A percentile compares a stretch with the other conserved stretches of the same genome.
Conservation (phyloP, 2,888 invertebrate species). For the Liodrosophila aerea region DNA sequence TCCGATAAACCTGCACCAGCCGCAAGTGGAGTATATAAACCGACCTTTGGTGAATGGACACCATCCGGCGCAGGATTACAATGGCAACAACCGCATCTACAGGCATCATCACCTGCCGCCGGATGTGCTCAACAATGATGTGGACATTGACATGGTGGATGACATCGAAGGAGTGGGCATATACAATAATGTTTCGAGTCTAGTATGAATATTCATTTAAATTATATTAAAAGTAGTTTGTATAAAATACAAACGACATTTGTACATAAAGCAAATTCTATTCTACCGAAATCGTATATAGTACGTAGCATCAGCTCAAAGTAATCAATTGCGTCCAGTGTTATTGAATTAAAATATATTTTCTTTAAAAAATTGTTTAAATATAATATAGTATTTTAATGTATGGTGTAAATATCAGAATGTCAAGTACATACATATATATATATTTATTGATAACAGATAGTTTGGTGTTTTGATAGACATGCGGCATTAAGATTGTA, state of each 20-base stretch:
- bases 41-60: slow-evolving; percentile 21
- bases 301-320: too few species aligned
- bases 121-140: slow-evolving; percentile 25
- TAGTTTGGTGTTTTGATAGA: slow-evolving; percentile 73
- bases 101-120: slow-evolving; percentile 23
- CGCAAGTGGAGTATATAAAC: slow-evolving; percentile 11
- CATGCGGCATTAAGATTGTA: slow-evolving; percentile 65
- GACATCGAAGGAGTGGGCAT: slow-evolving; percentile 56
- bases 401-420: slow-evolving; percentile 75
- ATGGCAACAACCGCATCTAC: slow-evolving; percentile 16
- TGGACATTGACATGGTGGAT: slow-evolving; percentile 38
- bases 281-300: too few species aligned
- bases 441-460: slow-evolving; percentile 74
- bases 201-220: slow-evolving; percentile 40
- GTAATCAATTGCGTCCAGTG: slow-evolving; percentile 44
- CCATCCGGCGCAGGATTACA: slow-evolving; percentile 15
- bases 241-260: slow-evolving; percentile 30
- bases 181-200: slow-evolving; percentile 66
- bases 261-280: slow-evolving; percentile 39
- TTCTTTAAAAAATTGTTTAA: slow-evolving; percentile 68
- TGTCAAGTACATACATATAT: slow-evolving; percentile 73
- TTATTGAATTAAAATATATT: slow-evolving; percentile 60
- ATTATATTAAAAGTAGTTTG: background rate
- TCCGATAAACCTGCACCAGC: slow-evolving; percentile 22
- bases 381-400: slow-evolving; percentile 65